Base-by-base conservation (phyloP, 1,140 invertebrate species). In the Pseudobourletiella spinata region DNA sequence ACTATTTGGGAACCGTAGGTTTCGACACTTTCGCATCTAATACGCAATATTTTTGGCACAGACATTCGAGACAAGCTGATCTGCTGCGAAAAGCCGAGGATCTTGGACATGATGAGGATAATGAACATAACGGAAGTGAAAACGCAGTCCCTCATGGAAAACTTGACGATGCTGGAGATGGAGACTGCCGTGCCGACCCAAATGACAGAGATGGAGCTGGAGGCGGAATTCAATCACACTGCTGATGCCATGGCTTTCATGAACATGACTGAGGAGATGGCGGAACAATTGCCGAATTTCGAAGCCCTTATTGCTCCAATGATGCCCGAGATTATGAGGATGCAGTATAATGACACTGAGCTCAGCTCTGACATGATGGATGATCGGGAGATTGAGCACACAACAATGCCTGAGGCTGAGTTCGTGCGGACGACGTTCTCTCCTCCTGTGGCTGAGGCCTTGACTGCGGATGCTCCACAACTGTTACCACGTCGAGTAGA, bases 101-200 rank as follows among this genome's bases (percentile, higher is more conserved):
- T 25, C 3, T 11, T 26, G 26, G 50, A 54, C 50, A 28, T 54
- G 11, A 54, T 54, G 50, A 54, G 20, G 28, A 26, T 54, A 14
- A 28, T 54, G 6, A 54, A 54, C 20, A 54, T 54, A 8, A 16
- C 50, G 3, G 14, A 54, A 25, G 22, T 54, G 6, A 26, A 30
- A 22, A 11, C 6, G 11, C 50, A 54, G 30, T 11, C 8, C 6
- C 6, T 48, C 6, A 54, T 54, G 4, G 24, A 54, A 6, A 54
- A 54, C 25, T 4, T 54, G 50, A 28, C 50, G 16, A 48, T 48
- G 16, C 46, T 48, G 46, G 46, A 48, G 16, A 48, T 48, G 46
- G 46, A 48, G 18, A 11, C 46, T 11, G 46, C 46, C 16, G 18
- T 48, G 16, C 46, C 46, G 6, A 48, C 46, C 46, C 6, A 8